These are phyloP conservation scores for Colletes collaris DNA, from an alignment of 2,888 invertebrate species.

Conservation along the genomic window DNA sequence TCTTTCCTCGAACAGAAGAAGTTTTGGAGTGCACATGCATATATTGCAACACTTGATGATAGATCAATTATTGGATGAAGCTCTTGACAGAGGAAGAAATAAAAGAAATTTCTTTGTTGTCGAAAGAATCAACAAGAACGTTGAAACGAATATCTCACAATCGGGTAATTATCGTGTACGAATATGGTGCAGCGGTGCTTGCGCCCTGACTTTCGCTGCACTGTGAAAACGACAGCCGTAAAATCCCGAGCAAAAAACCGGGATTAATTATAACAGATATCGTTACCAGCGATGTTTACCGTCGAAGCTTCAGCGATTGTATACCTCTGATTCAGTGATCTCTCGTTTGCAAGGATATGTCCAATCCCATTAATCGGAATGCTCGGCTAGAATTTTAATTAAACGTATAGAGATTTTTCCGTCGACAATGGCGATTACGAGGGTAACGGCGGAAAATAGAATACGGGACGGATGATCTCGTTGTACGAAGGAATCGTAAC, in stretches of 20 bases:
- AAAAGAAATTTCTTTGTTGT: no score
- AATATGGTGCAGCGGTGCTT: not conserved
- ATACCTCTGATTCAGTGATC: not conserved
- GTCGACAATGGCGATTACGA: not conserved
- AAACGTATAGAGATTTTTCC: slow-evolving; percentile 16
- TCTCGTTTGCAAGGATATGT: not conserved
- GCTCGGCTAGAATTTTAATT: slow-evolving; percentile 23
- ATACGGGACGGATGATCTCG: slow-evolving; percentile 10
- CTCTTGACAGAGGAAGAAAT: no score
- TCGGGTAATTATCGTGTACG: not conserved
- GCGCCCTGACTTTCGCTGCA: slow-evolving; percentile 1
- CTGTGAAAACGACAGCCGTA: not conserved
- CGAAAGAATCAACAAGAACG: no score
- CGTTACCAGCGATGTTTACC: not conserved
- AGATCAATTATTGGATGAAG: no score
- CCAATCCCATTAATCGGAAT: not conserved
- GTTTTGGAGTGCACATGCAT: no score
- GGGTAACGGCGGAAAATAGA: not conserved
- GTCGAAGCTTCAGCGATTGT: not conserved
- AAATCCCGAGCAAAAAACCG: not conserved
- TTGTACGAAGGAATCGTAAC: not conserved
- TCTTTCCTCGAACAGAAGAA: no score
- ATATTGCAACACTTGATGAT: no score
- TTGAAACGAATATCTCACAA: not conserved
- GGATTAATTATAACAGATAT: not conserved